These are phyloP conservation scores for Columba livia DNA, from an alignment of 2,113 vertebrate genomes.

Conservation along the genomic window DNA sequence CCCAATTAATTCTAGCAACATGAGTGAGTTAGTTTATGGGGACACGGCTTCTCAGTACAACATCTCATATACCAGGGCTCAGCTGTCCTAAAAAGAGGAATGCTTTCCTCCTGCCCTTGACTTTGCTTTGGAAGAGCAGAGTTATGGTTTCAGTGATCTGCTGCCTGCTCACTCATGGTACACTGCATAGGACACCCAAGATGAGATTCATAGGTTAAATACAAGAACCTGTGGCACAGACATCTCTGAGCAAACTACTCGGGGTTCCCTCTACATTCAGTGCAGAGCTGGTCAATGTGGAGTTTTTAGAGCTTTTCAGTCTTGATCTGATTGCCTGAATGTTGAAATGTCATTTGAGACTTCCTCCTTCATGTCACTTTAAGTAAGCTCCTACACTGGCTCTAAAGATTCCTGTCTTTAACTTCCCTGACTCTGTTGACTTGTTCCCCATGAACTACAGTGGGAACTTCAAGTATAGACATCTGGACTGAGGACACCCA, in stretches of 20 bases:
- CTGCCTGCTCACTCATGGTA: background rate
- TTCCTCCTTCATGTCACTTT: background rate
- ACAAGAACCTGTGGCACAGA: background rate
- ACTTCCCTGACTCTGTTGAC: background rate
- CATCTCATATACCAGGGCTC: background rate
- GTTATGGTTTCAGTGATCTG: background rate
- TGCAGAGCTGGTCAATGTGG: background rate
- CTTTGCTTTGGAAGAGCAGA: background rate
- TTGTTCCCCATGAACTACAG: background rate
- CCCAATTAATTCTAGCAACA: background rate
- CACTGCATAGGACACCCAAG: background rate
- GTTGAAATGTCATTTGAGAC: background rate
- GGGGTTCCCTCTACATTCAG: background rate
- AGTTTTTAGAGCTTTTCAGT: background rate
- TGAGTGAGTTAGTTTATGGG: background rate
- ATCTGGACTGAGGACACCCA: background rate
- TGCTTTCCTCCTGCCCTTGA: too few species aligned
- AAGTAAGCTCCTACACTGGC: background rate
- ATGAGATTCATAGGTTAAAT: background rate
- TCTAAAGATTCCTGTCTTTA: background rate
- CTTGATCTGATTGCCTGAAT: background rate
- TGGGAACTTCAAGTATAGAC: background rate
- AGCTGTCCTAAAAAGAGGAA: background rate
- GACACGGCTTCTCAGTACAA: background rate
- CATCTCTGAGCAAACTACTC: background rate